A percentile compares a stretch with the other conserved stretches of the same genome.
Conservation (phyloP, 2,888 invertebrate species). For the Diaprepes abbreviatus region DNA sequence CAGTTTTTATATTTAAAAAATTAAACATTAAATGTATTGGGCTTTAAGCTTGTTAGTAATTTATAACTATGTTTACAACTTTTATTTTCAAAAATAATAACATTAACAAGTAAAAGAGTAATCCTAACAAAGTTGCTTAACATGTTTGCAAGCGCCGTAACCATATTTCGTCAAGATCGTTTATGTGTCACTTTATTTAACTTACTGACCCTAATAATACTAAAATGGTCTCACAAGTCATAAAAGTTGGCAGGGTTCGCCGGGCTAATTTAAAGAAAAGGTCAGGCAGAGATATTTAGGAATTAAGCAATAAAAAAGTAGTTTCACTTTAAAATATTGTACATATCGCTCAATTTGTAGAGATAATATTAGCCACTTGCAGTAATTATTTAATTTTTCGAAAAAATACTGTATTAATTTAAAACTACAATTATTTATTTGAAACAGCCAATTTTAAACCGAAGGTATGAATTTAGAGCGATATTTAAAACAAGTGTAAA, state of each 20-base stretch:
- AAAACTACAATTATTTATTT: no score
- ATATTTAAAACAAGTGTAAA: no score
- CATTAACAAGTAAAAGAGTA: no score
- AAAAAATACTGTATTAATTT: neutral
- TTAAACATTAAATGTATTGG: no score
- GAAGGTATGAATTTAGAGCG: no score
- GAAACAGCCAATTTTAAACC: no score
- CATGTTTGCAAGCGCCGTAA: neutral
- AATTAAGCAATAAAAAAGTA: neutral
- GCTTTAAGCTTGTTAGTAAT: no score
- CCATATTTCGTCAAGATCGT: slow-evolving; percentile 12
- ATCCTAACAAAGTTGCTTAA: neutral
- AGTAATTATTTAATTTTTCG: neutral
- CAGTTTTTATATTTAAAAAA: no score
- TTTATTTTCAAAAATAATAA: no score
- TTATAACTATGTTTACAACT: no score
- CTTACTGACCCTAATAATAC: slow-evolving; percentile 26
- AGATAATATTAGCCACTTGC: no score
- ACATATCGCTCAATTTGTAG: neutral
- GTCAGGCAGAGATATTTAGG: neutral
- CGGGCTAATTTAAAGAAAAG: slow-evolving; percentile 23
- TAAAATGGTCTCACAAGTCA: slow-evolving; percentile 20
- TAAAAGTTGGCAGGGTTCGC: slow-evolving; percentile 13
- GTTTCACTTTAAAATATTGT: neutral
- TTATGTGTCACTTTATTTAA: slow-evolving; percentile 19